These are phyloP conservation scores for Stegophylla sp. DNA, from an alignment of 2,888 invertebrate genomes.

Conservation along the genomic window DNA sequence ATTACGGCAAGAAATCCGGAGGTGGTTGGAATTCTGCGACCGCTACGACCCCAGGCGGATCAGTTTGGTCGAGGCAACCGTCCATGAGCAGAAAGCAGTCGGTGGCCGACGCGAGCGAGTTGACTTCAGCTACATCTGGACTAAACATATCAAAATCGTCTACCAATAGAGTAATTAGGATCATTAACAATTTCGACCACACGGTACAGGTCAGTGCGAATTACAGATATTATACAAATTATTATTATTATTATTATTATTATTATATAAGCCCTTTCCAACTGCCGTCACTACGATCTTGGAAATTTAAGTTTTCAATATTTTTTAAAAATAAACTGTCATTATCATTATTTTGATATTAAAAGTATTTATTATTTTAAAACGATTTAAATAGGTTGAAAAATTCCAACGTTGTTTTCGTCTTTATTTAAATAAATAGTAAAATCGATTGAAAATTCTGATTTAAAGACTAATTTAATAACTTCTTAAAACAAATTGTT, in stretches of 20 bases:
- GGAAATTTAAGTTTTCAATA: not conserved
- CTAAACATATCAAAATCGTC: constrained; percentile 68
- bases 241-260: no score
- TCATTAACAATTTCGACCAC: constrained; percentile 92
- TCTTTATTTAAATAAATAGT: no score
- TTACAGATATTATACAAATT: no score
- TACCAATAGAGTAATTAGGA: constrained; percentile 79
- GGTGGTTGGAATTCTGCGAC: constrained; percentile 72
- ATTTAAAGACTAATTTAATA: no score
- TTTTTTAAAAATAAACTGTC: no score
- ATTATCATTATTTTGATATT: no score
- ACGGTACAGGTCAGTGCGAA: constrained; percentile 77
- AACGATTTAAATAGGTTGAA: no score
- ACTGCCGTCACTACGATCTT: not conserved
- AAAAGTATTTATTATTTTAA: no score
- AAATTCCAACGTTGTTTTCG: no score
- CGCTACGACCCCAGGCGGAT: constrained; percentile 62
- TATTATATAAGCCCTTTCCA: no score
- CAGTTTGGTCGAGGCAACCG: constrained; percentile 70
- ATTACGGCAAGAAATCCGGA: constrained; percentile 89
- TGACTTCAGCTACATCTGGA: constrained; percentile 44
- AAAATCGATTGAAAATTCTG: no score
- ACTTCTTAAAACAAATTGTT: no score
- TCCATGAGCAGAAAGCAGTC: constrained; percentile 80
- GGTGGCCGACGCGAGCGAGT: constrained; percentile 71